phyloP scores from a whole-genome alignment of 2,888 invertebrate species.

The Linyphia triangularis region DNA sequence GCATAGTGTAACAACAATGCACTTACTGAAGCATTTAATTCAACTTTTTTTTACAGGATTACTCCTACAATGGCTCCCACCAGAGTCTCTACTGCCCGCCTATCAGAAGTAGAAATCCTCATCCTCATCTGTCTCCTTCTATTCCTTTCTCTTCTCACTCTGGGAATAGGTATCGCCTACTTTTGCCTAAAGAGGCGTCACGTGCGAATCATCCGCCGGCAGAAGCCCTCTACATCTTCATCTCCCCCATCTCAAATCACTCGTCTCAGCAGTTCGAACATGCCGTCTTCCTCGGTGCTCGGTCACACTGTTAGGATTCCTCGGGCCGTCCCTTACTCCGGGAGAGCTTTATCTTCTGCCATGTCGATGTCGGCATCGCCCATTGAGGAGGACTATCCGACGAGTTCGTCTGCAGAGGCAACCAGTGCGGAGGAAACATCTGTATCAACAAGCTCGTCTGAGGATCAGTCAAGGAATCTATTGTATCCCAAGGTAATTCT shows the following conservation, averaged over 20 bases:
- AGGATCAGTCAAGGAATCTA: slow-evolving; percentile 37
- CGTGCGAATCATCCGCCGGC: slow-evolving; percentile 87
- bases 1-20: too few species aligned
- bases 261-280: slow-evolving; percentile 87
- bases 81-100: slow-evolving; percentile 83
- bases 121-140: slow-evolving; percentile 95
- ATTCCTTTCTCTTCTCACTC: slow-evolving; percentile 90
- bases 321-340: slow-evolving; percentile 86
- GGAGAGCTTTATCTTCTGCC: slow-evolving; percentile 7
- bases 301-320: slow-evolving; percentile 93
- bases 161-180: slow-evolving; percentile 94
- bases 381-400: slow-evolving; percentile 22
- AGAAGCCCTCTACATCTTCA: slow-evolving; percentile 85
- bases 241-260: slow-evolving; percentile 86
- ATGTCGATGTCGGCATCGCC: neutral
- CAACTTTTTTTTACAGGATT: slow-evolving; percentile 24
- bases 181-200: slow-evolving; percentile 91
- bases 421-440: slow-evolving; percentile 44
- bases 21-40: too few species aligned
- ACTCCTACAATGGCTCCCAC: slow-evolving; percentile 76
- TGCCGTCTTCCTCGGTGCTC: slow-evolving; percentile 78
- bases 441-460: slow-evolving; percentile 26
- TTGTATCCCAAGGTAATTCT: slow-evolving; percentile 42
- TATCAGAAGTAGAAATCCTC: slow-evolving; percentile 86
- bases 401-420: slow-evolving; percentile 34